Evolutionary conservation across 2,888 invertebrate genomes (phyloP).

Genomic region (Brachylomia viminalis): DNA sequence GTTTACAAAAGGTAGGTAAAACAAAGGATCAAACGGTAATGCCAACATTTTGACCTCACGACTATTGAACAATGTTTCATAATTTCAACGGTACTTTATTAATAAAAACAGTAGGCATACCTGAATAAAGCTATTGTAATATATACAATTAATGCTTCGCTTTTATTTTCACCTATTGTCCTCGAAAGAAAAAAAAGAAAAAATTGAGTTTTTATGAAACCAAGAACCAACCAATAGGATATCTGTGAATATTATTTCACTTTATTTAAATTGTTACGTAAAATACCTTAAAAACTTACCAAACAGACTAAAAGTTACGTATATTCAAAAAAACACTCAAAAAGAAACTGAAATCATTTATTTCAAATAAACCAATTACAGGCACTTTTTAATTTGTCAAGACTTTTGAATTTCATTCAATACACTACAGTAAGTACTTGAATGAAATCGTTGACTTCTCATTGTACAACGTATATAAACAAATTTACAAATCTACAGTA

Average conservation of each 20-base stretch:
- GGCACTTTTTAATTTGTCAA: too few relatives aligned
- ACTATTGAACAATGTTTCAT: slow-evolving; percentile 22
- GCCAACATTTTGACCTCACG: slow-evolving; percentile 7
- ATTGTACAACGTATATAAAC: not conserved
- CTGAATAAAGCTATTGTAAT: slow-evolving; percentile 28
- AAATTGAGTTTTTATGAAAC: not conserved
- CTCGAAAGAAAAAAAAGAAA: not conserved
- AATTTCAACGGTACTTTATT: slow-evolving; percentile 12
- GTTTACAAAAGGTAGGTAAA: slow-evolving; percentile 15
- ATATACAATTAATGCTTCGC: not conserved
- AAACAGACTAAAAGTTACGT: not conserved
- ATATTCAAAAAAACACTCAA: too few relatives aligned
- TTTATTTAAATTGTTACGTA: not conserved
- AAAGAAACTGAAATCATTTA: too few relatives aligned
- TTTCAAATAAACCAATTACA: too few relatives aligned
- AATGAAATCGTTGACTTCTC: not conserved
- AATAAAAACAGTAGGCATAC: slow-evolving; percentile 3
- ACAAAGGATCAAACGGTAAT: slow-evolving; percentile 41
- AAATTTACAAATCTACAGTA: not conserved
- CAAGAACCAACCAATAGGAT: too few relatives aligned
- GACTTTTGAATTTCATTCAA: too few relatives aligned
- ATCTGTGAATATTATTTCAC: not conserved
- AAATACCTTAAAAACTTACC: not conserved
- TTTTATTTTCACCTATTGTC: slow-evolving; percentile 17
- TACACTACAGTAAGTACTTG: not conserved